phyloP scores from a whole-genome alignment of 2,797 vertebrate species.

The Rhinichthys osculus region DNA sequence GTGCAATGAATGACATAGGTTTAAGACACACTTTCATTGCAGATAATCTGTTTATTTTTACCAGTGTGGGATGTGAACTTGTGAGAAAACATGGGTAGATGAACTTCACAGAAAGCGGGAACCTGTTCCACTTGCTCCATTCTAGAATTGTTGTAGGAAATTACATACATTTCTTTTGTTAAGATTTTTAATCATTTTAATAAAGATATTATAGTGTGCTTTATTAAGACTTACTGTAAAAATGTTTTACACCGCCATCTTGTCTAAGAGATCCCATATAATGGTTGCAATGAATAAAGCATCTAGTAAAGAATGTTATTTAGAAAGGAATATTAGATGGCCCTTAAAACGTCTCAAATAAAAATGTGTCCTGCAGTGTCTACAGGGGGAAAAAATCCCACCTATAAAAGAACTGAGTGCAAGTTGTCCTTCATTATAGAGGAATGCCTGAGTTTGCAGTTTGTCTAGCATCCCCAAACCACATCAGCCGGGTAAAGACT shows the following conservation, averaged over 20 bases:
- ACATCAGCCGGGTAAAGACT: constrained; percentile 25
- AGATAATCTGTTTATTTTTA: constrained; percentile 33
- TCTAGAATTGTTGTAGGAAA: constrained; percentile 15
- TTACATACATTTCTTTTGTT: neutral
- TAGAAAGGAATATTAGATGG: constrained; percentile 30
- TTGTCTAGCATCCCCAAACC: constrained; percentile 43
- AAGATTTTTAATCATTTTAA: neutral
- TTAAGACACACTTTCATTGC: constrained; percentile 25
- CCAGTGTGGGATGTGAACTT: constrained; percentile 4
- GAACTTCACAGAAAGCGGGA: constrained; percentile 38
- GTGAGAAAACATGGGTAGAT: constrained; percentile 51
- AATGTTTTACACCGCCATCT: neutral
- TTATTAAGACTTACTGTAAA: neutral
- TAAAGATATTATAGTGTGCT: neutral
- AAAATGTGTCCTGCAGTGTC: constrained; percentile 43
- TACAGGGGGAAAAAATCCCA: neutral
- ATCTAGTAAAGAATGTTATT: constrained; percentile 8
- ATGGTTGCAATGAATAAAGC: constrained; percentile 7
- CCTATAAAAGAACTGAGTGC: constrained; percentile 25
- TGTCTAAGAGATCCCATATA: neutral
- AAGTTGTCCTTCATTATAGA: constrained; percentile 40
- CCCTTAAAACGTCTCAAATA: constrained; percentile 20
- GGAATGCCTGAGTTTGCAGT: constrained; percentile 46
- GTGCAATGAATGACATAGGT: constrained; percentile 30
- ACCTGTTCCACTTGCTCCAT: constrained; percentile 44